These are phyloP conservation scores for Lasiurus borealis DNA, from an alignment of 2,113 vertebrate genomes.

Conservation along the genomic window DNA sequence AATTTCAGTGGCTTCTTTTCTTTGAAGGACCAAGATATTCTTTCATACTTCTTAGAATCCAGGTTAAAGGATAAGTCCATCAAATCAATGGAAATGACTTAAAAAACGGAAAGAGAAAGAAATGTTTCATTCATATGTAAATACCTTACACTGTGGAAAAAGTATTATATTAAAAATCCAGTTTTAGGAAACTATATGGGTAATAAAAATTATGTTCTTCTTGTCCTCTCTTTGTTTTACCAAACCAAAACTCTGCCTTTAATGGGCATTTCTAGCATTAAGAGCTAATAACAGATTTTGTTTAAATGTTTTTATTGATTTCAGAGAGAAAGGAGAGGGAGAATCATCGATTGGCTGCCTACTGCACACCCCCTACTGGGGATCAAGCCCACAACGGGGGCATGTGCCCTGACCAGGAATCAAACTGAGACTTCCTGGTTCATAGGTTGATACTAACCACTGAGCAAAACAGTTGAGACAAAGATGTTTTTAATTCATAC, in stretches of 20 bases:
- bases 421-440: no score
- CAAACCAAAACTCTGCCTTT: conserved; percentile 35
- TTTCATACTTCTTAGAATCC: conserved; percentile 89
- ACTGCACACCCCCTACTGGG: no score
- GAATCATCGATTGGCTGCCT: no score
- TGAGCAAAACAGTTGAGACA: no score
- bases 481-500: background rate
- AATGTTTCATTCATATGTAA: background rate
- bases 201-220: background rate
- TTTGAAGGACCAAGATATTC: conserved; percentile 90
- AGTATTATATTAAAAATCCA: background rate
- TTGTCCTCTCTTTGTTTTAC: background rate
- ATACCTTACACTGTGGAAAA: background rate
- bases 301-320: no score
- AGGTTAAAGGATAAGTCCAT: conserved; percentile 87
- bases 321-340: no score
- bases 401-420: no score
- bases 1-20: conserved; percentile 91
- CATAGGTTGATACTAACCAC: no score
- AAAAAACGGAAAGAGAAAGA: conserved; percentile 71
- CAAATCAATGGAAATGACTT: conserved; percentile 91
- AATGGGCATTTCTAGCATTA: background rate
- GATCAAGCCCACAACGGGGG: no score
- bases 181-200: background rate
- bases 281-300: background rate